phyloP scores from a whole-genome alignment of 2,113 vertebrate species.

The Hydrochoerus hydrochaeris region DNA sequence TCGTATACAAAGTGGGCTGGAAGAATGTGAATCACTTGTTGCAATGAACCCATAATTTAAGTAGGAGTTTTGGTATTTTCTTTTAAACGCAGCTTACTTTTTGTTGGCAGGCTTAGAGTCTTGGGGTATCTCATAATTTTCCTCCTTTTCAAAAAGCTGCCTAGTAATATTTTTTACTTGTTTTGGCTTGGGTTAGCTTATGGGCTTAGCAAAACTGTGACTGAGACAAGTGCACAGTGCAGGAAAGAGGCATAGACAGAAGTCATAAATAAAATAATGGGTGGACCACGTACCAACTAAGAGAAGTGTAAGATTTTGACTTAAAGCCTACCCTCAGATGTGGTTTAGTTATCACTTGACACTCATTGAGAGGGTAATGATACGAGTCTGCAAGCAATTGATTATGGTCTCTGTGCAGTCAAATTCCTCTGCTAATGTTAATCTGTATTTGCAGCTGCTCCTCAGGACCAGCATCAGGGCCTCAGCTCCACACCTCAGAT shows the following conservation, averaged over 20 bases:
- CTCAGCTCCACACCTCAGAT: not conserved
- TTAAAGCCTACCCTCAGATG: not conserved
- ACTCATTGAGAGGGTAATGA: not conserved
- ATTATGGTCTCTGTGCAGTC: not conserved
- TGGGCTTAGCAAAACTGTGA: not conserved
- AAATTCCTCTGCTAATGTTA: not conserved
- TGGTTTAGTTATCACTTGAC: not conserved
- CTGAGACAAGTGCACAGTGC: not conserved
- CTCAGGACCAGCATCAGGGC: not conserved
- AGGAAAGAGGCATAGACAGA: not conserved
- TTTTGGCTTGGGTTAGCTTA: not conserved
- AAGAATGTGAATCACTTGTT: not conserved
- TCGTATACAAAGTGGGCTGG: not conserved
- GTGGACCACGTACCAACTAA: not conserved
- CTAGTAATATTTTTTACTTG: not conserved
- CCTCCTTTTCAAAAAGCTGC: not conserved
- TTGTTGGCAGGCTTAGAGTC: not conserved
- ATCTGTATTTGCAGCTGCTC: not conserved
- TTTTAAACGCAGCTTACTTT: not conserved
- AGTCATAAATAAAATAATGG: not conserved
- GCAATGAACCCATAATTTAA: not conserved
- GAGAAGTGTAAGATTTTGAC: not conserved
- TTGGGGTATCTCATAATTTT: not conserved
- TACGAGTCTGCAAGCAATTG: not conserved
- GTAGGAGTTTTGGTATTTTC: not conserved